Evolutionary conservation across 2,888 invertebrate species (phyloP).

Genomic region (Amphipoea lucens): DNA sequence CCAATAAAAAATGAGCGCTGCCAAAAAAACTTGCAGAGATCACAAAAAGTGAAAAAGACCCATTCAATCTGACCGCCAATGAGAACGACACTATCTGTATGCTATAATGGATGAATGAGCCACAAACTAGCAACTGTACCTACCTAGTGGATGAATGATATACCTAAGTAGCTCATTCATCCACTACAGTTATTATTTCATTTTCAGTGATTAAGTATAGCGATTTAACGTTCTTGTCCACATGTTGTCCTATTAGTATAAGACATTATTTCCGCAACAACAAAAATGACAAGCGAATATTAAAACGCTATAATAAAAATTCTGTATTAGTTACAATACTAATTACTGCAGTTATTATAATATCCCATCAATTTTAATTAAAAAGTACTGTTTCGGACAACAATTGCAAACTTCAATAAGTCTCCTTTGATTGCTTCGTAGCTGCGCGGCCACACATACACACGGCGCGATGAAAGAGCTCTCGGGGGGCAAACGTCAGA

Average conservation of each 20-base stretch:
- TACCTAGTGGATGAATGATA: neutral
- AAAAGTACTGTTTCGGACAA: neutral
- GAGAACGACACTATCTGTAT: conserved; percentile 82
- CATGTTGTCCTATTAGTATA: neutral
- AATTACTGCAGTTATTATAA: neutral
- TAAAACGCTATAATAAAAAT: neutral
- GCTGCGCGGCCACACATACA: conserved; percentile 72
- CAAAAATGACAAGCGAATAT: neutral
- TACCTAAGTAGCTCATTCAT: too few species aligned
- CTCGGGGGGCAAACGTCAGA: conserved; percentile 84
- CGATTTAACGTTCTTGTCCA: neutral
- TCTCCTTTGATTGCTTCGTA: conserved; percentile 56
- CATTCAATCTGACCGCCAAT: conserved; percentile 77
- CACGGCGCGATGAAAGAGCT: conserved; percentile 80
- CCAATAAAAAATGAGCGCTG: neutral
- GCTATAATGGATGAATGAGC: conserved; percentile 75
- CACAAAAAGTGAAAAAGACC: conserved; percentile 60
- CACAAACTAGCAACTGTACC: conserved; percentile 44
- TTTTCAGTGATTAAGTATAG: too few species aligned
- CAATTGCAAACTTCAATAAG: neutral
- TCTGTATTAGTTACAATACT: neutral
- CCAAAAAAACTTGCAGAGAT: neutral
- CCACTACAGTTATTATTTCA: too few species aligned
- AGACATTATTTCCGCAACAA: neutral
- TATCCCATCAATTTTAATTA: neutral